Evolutionary conservation across 1,140 invertebrate genomes (phyloP), one percentile per base, ranked within the genome.

Genomic region (Solenopsis invicta): DNA sequence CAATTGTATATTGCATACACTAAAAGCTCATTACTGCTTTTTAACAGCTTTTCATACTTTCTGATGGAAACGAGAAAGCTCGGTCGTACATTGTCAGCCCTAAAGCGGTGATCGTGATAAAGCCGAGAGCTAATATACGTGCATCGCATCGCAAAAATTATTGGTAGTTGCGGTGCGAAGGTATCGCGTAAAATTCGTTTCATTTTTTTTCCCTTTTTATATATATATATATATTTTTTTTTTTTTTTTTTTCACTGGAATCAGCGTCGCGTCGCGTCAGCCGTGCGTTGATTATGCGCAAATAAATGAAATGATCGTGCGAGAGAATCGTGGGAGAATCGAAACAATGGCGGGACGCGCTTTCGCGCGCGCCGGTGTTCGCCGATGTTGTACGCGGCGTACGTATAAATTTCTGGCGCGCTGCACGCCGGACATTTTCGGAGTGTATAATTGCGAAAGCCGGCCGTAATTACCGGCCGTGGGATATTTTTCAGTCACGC

Each of bases 401-500:
- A 54, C 34, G 24, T 75, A 75, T 87, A 82, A 76, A 84, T 88
- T 88, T 87, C 67, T 88, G 52, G 50, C 75, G n/a, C 48, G 37
- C 56, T 1, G 41, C 29, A 2, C 29, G 59, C n/a, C 69, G 67
- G 45, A 67, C 85, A 81, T 84, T 89, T 88, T 45, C 48, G 48
- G 54, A 45, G 45, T 54, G 52, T 75, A 86, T 89, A 89, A 86
- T 89, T 66, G 71, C 59, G 24, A 66, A 48, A 88, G 56, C 77
- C 61, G 10, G n/a, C 52, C 52, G 81, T 92, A 91, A 92, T 92
- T 92, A 91, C 62, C 67, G 69, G 37, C 75, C 75, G 71, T 61
- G 69, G 87, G 80, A 86, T 67, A 89, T 91, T 89, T 92, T 91
- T 88, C 84, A 87, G 88, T 88, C 74, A 87, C 85, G 91, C 88